These are phyloP conservation scores for Nettapus auritus DNA, from an alignment of 2,113 vertebrate genomes.

Conservation along the genomic window DNA sequence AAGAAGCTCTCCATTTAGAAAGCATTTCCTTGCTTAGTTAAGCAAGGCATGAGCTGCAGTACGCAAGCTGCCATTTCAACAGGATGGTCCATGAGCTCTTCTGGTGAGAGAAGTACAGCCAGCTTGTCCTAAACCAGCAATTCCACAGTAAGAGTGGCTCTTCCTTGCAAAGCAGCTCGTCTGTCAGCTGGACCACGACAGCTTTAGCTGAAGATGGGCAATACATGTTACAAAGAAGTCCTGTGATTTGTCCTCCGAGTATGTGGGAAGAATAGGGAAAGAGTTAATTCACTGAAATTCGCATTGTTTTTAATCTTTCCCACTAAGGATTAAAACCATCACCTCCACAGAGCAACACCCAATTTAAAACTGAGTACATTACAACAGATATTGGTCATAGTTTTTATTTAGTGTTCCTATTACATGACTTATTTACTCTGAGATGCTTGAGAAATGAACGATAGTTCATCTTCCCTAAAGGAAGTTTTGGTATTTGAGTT, in stretches of 20 bases:
- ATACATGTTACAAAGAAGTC: background rate
- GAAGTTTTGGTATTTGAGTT: background rate
- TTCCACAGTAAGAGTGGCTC: background rate
- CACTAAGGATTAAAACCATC: background rate
- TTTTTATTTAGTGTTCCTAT: background rate
- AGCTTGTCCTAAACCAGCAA: background rate
- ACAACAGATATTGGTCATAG: background rate
- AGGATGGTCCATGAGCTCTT: background rate
- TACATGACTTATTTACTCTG: background rate
- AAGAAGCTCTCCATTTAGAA: background rate
- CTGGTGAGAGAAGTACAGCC: background rate
- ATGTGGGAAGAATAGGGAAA: accelerated
- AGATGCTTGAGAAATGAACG: background rate
- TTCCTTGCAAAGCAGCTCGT: background rate
- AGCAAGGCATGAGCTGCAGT: background rate
- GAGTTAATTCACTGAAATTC: background rate
- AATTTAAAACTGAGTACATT: background rate
- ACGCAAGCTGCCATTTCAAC: background rate
- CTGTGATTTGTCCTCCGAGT: background rate
- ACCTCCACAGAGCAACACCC: background rate
- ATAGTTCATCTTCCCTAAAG: background rate
- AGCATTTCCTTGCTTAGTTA: background rate
- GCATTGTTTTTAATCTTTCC: background rate
- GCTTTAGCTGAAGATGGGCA: background rate
- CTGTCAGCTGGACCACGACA: accelerated